Base-by-base conservation (phyloP, 92 coral and sea anemone genomes). In the Phenganax marumi region DNA sequence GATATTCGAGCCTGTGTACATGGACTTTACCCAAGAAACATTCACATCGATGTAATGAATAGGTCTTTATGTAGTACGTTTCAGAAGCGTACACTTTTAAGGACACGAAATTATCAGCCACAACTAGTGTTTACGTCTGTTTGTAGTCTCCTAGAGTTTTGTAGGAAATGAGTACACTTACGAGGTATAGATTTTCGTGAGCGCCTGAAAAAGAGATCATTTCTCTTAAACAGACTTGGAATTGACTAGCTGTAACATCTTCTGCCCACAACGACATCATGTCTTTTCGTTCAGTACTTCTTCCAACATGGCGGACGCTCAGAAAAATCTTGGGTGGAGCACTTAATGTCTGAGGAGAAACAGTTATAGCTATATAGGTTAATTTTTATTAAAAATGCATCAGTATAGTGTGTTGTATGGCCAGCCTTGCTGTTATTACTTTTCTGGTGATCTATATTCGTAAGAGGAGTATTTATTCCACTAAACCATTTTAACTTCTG, bases 191-290 rank as follows among this genome's bases (percentile, higher is more conserved):
- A 46, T 87, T 52, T 52, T 87, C 74, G 80, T 92, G 97, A 18
- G 82, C 87, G 19, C 97, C 95, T 19, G 89, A 92, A 66, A 93
- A 91, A 81, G 90, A 88, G 57, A 89, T 89, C 86, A 91, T 52
- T 33, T 93, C 91, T 18, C 97, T 78, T 22, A 91, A 80, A 60
- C 97, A 93, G 24, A 86, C 88, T 12, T 54, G 61, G 73, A 93
- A 93, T 13, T 85, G 76, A 47, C 66, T 66, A 51, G 47, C 6
- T 21, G 89, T 73, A 12, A 87, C 77, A 47, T 91, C 86, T 69
- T 93, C 97, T 10, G 90, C 91, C 97, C 97, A 93, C 48, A 88
- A 76, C n/a, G 73, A 19, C 73, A 68, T 46, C 7, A 46, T 7
- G 10, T 68, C 73, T 25, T 68, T 68, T 17, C 73, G 18, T 17